Percentiles rank a stretch among this genome's conserved stretches.
Conservation (phyloP, 2,888 invertebrate genomes). For the Theretra japonica region DNA sequence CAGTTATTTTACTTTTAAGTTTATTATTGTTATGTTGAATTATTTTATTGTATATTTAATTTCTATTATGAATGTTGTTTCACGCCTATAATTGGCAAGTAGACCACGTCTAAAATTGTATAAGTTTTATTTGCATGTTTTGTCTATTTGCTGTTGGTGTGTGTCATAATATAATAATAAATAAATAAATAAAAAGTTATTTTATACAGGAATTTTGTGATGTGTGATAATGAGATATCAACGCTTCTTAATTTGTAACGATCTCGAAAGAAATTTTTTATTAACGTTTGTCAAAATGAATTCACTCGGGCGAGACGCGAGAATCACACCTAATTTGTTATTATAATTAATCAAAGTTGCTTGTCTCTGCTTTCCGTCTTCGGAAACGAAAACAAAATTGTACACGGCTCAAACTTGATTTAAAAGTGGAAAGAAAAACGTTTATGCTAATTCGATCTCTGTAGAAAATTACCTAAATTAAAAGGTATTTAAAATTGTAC, state of each 20-base stretch:
- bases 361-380: conserved; percentile 10
- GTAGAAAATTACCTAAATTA: conserved; percentile 32
- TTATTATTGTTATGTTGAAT: too few species aligned
- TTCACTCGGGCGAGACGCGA: neutral
- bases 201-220: too few species aligned
- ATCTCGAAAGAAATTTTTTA: neutral
- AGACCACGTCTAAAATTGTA: too few species aligned
- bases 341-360: conserved; percentile 20
- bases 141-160: too few species aligned
- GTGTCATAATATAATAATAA: too few species aligned
- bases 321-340: conserved; percentile 28
- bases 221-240: too few species aligned
- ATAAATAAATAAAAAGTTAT: too few species aligned
- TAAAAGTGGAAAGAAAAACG: conserved; percentile 29
- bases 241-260: neutral
- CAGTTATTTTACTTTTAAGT: too few species aligned
- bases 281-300: conserved; percentile 13
- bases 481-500: conserved; percentile 38
- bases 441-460: conserved; percentile 26
- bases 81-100: too few species aligned
- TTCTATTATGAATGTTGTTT: too few species aligned
- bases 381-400: conserved; percentile 9
- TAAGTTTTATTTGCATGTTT: too few species aligned
- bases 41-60: too few species aligned
- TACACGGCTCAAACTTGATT: conserved; percentile 14